Conservation (phyloP, 2,113 vertebrate genomes). For the Dicrurus megarhynchus region DNA sequence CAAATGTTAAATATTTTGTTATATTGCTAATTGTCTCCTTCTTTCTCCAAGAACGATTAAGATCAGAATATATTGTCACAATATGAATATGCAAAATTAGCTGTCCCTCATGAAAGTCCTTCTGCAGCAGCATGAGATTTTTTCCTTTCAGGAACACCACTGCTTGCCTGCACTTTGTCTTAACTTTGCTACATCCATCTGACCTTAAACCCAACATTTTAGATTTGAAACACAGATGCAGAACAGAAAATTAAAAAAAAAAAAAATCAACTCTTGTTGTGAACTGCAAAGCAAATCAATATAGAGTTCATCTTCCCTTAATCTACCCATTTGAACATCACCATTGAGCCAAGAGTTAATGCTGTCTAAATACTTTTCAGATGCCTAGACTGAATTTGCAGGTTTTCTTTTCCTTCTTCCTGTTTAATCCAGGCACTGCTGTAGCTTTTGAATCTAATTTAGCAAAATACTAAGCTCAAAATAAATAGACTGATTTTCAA, state of each 20-base stretch:
- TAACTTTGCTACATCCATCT: neutral
- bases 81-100: neutral
- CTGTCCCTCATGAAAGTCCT: neutral
- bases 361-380: neutral
- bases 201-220: neutral
- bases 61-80: neutral
- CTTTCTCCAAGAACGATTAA: neutral
- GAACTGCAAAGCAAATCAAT: neutral
- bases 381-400: neutral
- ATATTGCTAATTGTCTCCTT: neutral
- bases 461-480: neutral
- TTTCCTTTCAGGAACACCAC: neutral
- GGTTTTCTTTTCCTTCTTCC: neutral
- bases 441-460: neutral
- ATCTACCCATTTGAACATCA: neutral
- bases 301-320: neutral
- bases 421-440: slow-evolving; percentile 1
- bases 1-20: neutral
- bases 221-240: neutral
- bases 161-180: neutral
- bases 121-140: neutral
- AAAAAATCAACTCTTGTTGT: neutral
- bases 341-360: neutral
- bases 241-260: neutral
- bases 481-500: neutral